Evolutionary conservation across 2,113 vertebrate genomes (phyloP).

Genomic region (Mastomys natalensis): DNA sequence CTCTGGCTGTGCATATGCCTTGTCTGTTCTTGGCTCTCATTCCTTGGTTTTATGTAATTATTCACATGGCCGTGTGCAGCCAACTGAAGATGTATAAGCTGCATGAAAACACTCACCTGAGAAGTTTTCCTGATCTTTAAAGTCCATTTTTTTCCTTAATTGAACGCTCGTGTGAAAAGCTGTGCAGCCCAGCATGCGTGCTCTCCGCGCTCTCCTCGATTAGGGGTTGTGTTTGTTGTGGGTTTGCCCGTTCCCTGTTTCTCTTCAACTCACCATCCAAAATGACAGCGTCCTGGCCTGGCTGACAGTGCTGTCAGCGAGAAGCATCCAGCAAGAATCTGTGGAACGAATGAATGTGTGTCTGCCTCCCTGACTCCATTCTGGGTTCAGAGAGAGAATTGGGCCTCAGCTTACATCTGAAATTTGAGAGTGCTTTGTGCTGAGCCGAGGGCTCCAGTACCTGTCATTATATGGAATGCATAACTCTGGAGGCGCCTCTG

Average conservation of each 20-base stretch:
- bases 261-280: background rate
- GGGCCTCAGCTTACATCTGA: background rate
- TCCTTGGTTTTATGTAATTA: background rate
- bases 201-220: too few species aligned
- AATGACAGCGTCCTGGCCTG: background rate
- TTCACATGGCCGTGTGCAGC: too few species aligned
- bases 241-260: background rate
- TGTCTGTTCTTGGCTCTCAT: background rate
- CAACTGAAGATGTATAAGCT: background rate
- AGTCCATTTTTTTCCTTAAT: background rate
- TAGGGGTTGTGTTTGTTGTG: background rate
- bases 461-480: background rate
- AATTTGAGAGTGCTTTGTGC: background rate
- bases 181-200: background rate
- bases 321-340: constrained; percentile 13
- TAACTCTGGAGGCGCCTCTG: background rate
- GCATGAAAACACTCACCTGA: accelerated
- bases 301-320: background rate
- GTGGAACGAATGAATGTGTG: constrained; percentile 10
- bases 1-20: background rate
- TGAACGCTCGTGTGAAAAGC: background rate
- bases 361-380: background rate
- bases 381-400: background rate
- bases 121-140: background rate
- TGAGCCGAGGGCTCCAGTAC: background rate